Percentiles rank a stretch among this genome's conserved stretches.
Evolutionary conservation across 2,797 vertebrate genomes (phyloP).

Genomic region (Glossophaga mutica): DNA sequence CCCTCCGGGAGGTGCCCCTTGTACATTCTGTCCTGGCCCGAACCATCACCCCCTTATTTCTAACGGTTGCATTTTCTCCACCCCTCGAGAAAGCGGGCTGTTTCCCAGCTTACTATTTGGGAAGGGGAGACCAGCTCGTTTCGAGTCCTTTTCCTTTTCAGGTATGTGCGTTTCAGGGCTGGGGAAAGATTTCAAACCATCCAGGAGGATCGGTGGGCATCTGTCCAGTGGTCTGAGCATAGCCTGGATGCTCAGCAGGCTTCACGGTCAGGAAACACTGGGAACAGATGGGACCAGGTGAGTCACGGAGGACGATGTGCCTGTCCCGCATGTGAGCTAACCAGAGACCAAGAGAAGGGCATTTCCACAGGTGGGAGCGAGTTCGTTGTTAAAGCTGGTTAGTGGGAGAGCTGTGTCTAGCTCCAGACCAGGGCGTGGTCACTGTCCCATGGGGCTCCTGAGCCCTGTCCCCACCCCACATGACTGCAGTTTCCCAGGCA

Average conservation of each 20-base stretch:
- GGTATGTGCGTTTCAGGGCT: not conserved
- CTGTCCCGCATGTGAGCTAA: not conserved
- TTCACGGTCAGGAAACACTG: not conserved
- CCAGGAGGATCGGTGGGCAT: not conserved
- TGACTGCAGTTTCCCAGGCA: not conserved
- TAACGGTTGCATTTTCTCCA: not conserved
- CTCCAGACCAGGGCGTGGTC: not conserved
- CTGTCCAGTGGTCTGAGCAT: not conserved
- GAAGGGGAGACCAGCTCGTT: not conserved
- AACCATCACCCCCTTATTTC: not conserved
- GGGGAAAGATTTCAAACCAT: not conserved
- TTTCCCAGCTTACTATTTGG: not conserved
- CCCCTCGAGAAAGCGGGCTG: not conserved
- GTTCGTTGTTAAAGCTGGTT: not conserved
- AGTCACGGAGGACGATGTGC: too few species aligned
- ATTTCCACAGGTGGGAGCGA: not conserved
- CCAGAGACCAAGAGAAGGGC: not conserved
- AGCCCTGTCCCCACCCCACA: not conserved
- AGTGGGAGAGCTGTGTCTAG: not conserved
- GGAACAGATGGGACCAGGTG: not conserved
- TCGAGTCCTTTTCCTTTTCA: not conserved
- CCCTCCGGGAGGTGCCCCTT: not conserved
- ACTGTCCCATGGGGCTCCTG: not conserved
- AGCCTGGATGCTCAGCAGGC: not conserved
- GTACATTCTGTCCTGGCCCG: too few species aligned